Evolutionary conservation across 2,888 invertebrate genomes (phyloP).

Genomic region (Leucozona laternaria): DNA sequence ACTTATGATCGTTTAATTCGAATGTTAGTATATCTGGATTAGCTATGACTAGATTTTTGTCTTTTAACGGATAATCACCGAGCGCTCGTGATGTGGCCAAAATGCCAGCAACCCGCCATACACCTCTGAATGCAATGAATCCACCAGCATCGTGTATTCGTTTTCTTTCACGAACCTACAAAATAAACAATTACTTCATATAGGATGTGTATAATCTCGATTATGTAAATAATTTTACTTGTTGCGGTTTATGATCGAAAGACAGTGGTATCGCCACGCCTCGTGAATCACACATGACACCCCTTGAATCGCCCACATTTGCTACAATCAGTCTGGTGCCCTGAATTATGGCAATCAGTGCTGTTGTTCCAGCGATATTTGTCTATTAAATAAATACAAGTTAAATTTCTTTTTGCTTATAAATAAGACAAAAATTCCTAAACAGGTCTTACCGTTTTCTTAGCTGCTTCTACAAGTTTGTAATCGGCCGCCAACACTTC

Average conservation of each 20-base stretch:
- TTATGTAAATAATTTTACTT: conserved; percentile 85
- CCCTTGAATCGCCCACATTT: conserved; percentile 98
- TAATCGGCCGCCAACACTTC: conserved; percentile 94
- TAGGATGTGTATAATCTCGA: neutral
- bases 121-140: conserved; percentile 96
- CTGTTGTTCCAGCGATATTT: conserved; percentile 94
- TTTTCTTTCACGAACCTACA: conserved; percentile 93
- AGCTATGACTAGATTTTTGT: conserved; percentile 96
- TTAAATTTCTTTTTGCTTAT: neutral
- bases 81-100: conserved; percentile 96
- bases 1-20: conserved; percentile 92
- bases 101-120: conserved; percentile 98
- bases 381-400: conserved; percentile 81
- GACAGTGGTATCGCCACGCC: conserved; percentile 96
- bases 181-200: conserved; percentile 41
- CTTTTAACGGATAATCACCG: conserved; percentile 97
- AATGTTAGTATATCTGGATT: conserved; percentile 98
- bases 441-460: conserved; percentile 85
- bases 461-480: conserved; percentile 92
- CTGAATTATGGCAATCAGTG: conserved; percentile 94
- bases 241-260: conserved; percentile 98
- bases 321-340: conserved; percentile 93
- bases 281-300: conserved; percentile 96
- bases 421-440: neutral
- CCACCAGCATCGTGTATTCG: conserved; percentile 98